These are phyloP conservation scores for Megalops cyprinoides DNA, from an alignment of 2,797 vertebrate genomes.

Conservation along the genomic window DNA sequence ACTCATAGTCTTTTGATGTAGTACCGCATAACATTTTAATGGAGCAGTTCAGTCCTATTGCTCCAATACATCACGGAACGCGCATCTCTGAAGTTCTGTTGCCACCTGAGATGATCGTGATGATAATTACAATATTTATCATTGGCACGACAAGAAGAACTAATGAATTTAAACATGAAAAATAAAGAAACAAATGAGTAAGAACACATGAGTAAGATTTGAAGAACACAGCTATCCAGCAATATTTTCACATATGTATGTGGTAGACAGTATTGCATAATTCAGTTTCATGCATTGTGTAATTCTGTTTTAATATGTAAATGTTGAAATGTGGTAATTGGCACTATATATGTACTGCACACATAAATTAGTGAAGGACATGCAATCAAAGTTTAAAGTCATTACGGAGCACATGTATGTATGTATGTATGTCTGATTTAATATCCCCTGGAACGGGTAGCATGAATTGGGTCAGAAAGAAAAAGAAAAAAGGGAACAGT, in stretches of 20 bases:
- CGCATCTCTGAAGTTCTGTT: not conserved
- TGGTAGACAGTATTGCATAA: not conserved
- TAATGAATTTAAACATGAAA: too few relatives aligned
- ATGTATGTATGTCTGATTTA: too few relatives aligned
- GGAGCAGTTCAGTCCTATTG: slow-evolving; percentile 1
- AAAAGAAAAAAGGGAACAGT: too few relatives aligned
- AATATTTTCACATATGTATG: not conserved
- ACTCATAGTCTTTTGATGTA: not conserved
- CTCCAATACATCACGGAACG: not conserved
- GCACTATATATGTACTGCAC: too few relatives aligned
- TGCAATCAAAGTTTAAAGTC: too few relatives aligned
- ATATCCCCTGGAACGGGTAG: too few relatives aligned
- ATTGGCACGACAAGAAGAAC: not conserved
- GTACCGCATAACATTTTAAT: slow-evolving; percentile 6
- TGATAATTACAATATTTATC: not conserved
- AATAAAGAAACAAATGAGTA: too few relatives aligned
- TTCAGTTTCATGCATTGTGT: not conserved
- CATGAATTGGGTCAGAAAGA: too few relatives aligned
- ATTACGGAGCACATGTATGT: too few relatives aligned
- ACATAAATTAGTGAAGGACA: too few relatives aligned
- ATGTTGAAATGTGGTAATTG: too few relatives aligned
- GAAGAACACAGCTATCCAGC: not conserved
- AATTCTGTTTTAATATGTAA: too few relatives aligned
- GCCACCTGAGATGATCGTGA: not conserved
- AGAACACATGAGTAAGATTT: not conserved